Evolutionary conservation across 1,140 invertebrate species (phyloP), one percentile per base, ranked within the genome.

Genomic region (Eupristina koningsbergeri): DNA sequence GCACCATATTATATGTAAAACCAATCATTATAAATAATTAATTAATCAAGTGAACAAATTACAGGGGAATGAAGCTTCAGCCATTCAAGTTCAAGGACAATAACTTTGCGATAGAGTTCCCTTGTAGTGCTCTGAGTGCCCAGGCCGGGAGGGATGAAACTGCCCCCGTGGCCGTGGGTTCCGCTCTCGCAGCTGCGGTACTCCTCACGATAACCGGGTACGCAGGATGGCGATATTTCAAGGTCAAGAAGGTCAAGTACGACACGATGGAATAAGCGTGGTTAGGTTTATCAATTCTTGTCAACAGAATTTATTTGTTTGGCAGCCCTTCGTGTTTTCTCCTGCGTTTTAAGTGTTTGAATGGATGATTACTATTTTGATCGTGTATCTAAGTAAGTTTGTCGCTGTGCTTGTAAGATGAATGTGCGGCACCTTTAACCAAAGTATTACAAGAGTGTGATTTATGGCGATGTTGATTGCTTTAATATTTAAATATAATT

Each of bases 161-260:
- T 0, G 96, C 97, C 0, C 97, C 97, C 0, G 94, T 98, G 6
- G 96, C 97, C 3, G 97, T 98, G 1, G 97, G 97, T 9, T 96
- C 96, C n/a, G 96, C 96, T 0, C 89, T 98, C 34, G 96, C 97
- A 3, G 94, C 96, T 39, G 95, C 96, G 1, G 96, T 97, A 13
- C 93, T 98, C 0, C 91, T 95, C 17, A 97, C 96, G 0, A 94
- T 98, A 29, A 94, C 96, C 7, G 97, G 96, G 0, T 98, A 98
- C 89, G 96, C 96, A 0, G 94, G 96, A n/a, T 97, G 94, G 92
- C 94, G 97, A 86, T 97, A 98, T 88, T 94, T 97, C 88, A 97
- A 97, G 90, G 94, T 97, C 45, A 97, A 97, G 91, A 97, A 97
- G 89, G 96, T 98, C 9, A 96, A 97, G 88, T 98, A 98, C 90